Conservation (phyloP, 2,113 vertebrate genomes). For the Peromyscus polionotus region DNA sequence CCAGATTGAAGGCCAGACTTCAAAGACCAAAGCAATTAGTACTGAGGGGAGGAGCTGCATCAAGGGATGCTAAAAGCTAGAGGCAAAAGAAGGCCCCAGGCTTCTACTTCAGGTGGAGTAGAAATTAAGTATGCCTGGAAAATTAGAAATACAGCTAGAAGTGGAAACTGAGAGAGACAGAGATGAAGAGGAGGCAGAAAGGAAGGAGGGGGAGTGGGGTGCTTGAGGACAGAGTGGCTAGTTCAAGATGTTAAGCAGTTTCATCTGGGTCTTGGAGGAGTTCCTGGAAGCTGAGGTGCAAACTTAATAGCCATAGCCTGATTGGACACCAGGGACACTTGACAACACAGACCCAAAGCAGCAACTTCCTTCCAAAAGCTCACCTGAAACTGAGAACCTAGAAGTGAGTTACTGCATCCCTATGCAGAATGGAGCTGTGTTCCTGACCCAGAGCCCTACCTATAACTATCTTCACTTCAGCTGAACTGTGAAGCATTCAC, state of each 20-base stretch:
- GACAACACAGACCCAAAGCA: not conserved
- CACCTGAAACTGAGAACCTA: not conserved
- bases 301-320: not conserved
- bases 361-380: not conserved
- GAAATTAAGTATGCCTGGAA: not conserved
- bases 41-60: not conserved
- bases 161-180: not conserved
- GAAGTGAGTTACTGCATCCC: not conserved
- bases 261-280: not conserved
- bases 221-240: not conserved
- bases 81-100: not conserved
- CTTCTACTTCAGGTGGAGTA: not conserved
- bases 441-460: not conserved
- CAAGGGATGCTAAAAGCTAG: not conserved
- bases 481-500: not conserved
- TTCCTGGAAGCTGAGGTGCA: not conserved
- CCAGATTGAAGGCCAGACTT: not conserved
- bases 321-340: not conserved
- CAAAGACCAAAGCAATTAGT: not conserved
- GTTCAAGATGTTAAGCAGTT: not conserved
- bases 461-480: not conserved
- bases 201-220: not conserved
- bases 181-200: not conserved
- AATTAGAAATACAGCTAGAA: not conserved
- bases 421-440: not conserved